Base-by-base conservation (phyloP, 2,113 vertebrate species). In the Oryzias curvinotus region DNA sequence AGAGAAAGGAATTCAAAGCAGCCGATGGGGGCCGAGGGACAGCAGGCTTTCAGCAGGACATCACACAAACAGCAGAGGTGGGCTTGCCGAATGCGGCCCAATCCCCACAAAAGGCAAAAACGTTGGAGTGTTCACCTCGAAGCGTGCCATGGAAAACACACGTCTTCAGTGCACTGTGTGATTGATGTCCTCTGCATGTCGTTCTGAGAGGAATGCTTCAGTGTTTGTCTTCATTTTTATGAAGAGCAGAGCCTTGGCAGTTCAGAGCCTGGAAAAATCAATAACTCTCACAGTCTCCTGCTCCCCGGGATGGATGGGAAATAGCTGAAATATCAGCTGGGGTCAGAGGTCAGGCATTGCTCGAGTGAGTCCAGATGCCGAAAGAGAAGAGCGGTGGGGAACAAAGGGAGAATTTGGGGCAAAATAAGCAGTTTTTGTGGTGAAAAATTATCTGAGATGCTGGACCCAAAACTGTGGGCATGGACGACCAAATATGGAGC, bases 401-500 rank as follows among this genome's bases (percentile, higher is more conserved):
- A 8, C 8, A 51, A 43, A n/a, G 13, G 18, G 25, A 36, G 28
- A 7, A 43, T 21, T n/a, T 14, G 50, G 15, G 63, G n/a, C 25
- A 1, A 51, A 0, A 49, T 51, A 63, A 28, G 17, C 52, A 52
- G 16, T 4, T 15, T 6, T 16, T 44, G 47, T 50, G 45, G 16
- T 42, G 3, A 52, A 25, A n/a, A 36, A 19, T 4, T 57, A 36
- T 8, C 1, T 36, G 51, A 77, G 60, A 74, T 36, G 44, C 30
- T 7, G 65, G 62, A 63, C 68, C 56, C 66, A 79, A 52, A 71
- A 74, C 19, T 19, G 53, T 36, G 67, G 63, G 60, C 78, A 82
- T 73, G 75, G 76, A 88, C 87, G 46, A 86, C 88, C 88, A 88
- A 90, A 90, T 87, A 88, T 87, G 88, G 88, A 84, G 86, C 84